Percentiles rank a stretch among this genome's conserved stretches.
These are phyloP conservation scores for Ernsta delagoae DNA, from an alignment of 2,888 invertebrate species.

Conservation along the genomic window DNA sequence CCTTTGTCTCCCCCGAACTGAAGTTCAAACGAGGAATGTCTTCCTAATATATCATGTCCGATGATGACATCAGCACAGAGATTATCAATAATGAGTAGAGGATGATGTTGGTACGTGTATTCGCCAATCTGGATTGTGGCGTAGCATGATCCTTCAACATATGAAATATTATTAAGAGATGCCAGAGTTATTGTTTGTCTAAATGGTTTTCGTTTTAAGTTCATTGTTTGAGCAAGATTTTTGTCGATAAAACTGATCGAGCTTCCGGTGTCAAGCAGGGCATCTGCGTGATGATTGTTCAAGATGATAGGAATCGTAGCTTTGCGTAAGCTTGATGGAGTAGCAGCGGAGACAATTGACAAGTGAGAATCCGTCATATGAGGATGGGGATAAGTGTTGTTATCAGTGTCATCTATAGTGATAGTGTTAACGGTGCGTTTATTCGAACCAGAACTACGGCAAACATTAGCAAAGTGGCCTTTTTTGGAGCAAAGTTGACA, in stretches of 20 bases:
- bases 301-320: background rate
- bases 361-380: background rate
- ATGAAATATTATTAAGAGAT: conserved; percentile 8
- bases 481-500: background rate
- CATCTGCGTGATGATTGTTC: background rate
- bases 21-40: conserved; percentile 1
- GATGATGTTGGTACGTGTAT: background rate
- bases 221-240: conserved; percentile 6
- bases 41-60: background rate
- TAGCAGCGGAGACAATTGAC: conserved; percentile 6
- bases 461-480: conserved; percentile 3
- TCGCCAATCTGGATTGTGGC: conserved; percentile 5
- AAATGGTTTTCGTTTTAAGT: conserved; percentile 4
- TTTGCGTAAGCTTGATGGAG: conserved; percentile 10
- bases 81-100: background rate
- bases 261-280: background rate
- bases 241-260: conserved; percentile 7
- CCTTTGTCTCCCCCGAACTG: background rate
- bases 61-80: background rate
- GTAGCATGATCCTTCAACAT: background rate
- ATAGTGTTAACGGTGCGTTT: background rate
- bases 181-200: conserved; percentile 9
- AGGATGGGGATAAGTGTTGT: background rate
- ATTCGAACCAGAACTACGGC: background rate
- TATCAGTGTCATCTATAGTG: background rate